Conservation (phyloP, 2,888 invertebrate species). For the Arenicola marina region DNA sequence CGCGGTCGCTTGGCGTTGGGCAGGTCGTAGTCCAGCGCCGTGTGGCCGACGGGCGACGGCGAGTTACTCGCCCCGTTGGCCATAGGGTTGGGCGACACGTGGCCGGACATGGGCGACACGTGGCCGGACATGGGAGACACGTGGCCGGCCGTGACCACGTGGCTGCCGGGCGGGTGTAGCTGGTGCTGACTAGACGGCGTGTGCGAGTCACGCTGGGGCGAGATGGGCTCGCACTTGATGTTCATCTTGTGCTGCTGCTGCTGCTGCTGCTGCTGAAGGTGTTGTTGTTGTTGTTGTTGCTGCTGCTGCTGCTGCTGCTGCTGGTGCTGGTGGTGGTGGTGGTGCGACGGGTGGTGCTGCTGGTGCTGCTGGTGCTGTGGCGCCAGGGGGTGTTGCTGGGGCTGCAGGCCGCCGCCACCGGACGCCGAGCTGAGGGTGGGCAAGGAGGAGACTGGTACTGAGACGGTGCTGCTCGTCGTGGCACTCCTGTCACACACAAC, state of each 20-base stretch:
- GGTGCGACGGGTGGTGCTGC: too few species aligned
- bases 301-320: too few species aligned
- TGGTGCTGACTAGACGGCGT: constrained; percentile 56
- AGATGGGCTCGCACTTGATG: constrained; percentile 94
- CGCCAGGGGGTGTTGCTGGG: too few species aligned
- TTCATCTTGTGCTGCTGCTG: constrained; percentile 55
- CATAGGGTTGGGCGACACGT: constrained; percentile 54
- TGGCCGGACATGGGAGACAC: neutral
- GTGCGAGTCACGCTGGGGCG: constrained; percentile 85
- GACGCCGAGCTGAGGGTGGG: too few species aligned
- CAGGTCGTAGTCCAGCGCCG: constrained; percentile 57
- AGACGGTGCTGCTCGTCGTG: too few species aligned
- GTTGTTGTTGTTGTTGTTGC: neutral
- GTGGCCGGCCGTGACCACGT: neutral
- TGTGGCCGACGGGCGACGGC: constrained; percentile 56
- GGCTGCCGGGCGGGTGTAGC: constrained; percentile 65
- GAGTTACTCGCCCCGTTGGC: constrained; percentile 64
- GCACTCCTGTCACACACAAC: too few species aligned
- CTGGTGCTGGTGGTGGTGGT: too few species aligned
- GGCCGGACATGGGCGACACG: constrained; percentile 36
- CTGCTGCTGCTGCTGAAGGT: too few species aligned
- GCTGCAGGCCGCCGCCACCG: too few species aligned
- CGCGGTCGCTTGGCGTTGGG: constrained; percentile 78
- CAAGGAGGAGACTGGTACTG: too few species aligned
- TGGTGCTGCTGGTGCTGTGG: too few species aligned